Evolutionary conservation across 2,888 invertebrate species (phyloP), one percentile per base, ranked within the genome.

Genomic region (Resseliella maxima): DNA sequence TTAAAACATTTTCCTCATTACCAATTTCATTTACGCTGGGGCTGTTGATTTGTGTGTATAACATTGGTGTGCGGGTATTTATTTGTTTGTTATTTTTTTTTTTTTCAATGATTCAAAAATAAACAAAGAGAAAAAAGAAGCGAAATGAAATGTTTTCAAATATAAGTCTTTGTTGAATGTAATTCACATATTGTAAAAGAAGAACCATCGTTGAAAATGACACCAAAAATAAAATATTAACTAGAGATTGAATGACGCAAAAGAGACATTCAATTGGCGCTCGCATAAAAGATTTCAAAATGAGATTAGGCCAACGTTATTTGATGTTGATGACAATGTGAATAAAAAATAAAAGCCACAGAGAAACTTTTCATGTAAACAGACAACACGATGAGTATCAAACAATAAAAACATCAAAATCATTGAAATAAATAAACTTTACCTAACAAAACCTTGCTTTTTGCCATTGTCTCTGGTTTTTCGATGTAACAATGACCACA

Each of bases 401-500:
- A 72, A 72, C 31, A 72, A 35, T 18, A 72, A 72, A 72, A 72
- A 72, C 27, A 72, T 35, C 31, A 35, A 72, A 72, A 31, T 72
- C 59, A 72, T 72, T n/a, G 72, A 10, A 31, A 72, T 72, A 72
- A 72, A 72, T 72, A 72, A 27, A 72, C 31, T 31, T 31, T 72
- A 72, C 72, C 72, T 72, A 72, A 72, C 72, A 72, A 72, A 31
- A 35, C n/a, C n/a, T 50, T 59, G 59, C n/a, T 59, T n/a, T 50
- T 24, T 6, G 24, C 3, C 10, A 6, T 59, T 59, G 59, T 59
- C 3, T 24, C 24, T 50, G 5, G n/a, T n/a, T n/a, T 59, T 24
- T n/a, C 24, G 46, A 50, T 50, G 46, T 50, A 2, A 50, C 46
- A 50, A 8, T 59, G 72, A 35, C 72, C 72, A 72, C 72, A 72